phyloP scores from a whole-genome alignment of 2,113 vertebrate species.

The Lichenostomus cassidix region DNA sequence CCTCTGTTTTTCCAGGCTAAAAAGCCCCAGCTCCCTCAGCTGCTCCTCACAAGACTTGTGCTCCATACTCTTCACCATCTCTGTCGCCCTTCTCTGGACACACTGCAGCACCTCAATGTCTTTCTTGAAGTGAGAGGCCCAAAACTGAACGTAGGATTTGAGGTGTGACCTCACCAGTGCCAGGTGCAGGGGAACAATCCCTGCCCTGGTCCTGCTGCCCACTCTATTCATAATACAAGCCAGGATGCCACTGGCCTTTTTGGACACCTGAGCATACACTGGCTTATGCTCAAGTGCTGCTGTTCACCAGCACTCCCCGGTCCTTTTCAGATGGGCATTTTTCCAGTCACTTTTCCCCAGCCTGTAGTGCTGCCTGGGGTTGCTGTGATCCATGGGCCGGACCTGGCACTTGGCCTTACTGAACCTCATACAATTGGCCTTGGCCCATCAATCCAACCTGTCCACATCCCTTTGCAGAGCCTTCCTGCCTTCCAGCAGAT shows the following conservation, averaged over 20 bases:
- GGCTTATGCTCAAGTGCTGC: neutral
- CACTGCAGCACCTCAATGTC: neutral
- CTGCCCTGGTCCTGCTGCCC: neutral
- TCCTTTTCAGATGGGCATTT: neutral
- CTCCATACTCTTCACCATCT: neutral
- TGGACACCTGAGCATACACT: neutral
- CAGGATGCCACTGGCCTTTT: neutral
- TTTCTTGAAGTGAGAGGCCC: neutral
- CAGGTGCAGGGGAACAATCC: too few relatives aligned
- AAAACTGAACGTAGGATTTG: fast-evolving
- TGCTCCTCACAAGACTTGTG: neutral
- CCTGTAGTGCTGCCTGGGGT: too few relatives aligned
- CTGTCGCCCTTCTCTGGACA: neutral
- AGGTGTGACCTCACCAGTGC: neutral
- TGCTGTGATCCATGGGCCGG: neutral
- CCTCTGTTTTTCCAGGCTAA: neutral
- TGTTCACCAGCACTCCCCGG: too few relatives aligned
- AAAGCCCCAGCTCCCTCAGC: neutral
- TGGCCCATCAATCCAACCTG: neutral
- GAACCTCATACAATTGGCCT: neutral
- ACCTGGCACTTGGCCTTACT: neutral
- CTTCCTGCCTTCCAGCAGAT: neutral
- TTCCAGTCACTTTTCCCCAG: neutral
- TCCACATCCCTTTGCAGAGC: neutral
- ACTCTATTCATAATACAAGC: neutral